Conservation (phyloP, 2,888 invertebrate genomes). For the Erannis defoliaria region DNA sequence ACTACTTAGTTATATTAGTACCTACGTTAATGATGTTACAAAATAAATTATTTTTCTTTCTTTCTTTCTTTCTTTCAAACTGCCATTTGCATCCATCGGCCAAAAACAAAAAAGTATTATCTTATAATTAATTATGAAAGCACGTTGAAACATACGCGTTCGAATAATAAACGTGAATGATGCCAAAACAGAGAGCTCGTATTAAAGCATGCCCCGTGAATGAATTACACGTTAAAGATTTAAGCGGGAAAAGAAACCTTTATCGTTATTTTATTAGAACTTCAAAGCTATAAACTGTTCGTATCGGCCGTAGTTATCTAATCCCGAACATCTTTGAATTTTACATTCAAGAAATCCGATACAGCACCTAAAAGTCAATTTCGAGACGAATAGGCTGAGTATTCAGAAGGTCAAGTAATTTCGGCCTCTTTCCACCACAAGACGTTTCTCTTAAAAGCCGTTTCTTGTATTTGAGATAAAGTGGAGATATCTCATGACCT, state of each 20-base stretch:
- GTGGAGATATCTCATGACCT: conserved; percentile 79
- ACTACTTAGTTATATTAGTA: too few species aligned
- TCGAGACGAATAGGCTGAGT: conserved; percentile 57
- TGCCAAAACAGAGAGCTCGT: conserved; percentile 13
- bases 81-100: too few species aligned
- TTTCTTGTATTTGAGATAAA: conserved; percentile 83
- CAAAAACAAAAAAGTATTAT: too few species aligned
- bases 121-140: not conserved
- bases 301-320: conserved; percentile 65
- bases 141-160: not conserved
- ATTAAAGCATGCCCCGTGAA: conserved; percentile 29
- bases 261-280: conserved; percentile 61
- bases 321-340: conserved; percentile 57
- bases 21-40: too few species aligned
- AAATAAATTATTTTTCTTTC: too few species aligned
- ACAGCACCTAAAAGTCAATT: conserved; percentile 56
- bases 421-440: conserved; percentile 56
- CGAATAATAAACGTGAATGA: not conserved
- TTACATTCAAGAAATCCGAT: conserved; percentile 66
- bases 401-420: conserved; percentile 73
- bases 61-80: too few species aligned
- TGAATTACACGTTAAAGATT: conserved; percentile 29
- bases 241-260: conserved; percentile 52
- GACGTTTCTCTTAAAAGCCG: conserved; percentile 77
- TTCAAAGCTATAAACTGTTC: conserved; percentile 62